phyloP scores from a whole-genome alignment of 2,797 vertebrate species.

The Myotis vivesi region DNA sequence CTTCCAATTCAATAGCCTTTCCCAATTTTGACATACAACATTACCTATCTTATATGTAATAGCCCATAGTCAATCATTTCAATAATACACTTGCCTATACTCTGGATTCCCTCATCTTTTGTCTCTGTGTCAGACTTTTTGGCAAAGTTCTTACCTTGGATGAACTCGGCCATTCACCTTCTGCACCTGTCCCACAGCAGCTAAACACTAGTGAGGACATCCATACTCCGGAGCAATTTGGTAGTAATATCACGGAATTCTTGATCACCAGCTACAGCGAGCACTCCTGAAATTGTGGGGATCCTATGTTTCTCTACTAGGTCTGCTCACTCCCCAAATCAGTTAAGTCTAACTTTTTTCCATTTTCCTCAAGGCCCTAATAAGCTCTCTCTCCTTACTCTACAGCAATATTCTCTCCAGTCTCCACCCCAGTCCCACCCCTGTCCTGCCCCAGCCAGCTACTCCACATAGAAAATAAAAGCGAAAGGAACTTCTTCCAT shows the following conservation, averaged over 20 bases:
- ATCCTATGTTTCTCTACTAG: background rate
- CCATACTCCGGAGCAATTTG: background rate
- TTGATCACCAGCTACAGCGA: background rate
- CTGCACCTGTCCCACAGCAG: background rate
- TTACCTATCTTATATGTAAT: background rate
- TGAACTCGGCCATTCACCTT: background rate
- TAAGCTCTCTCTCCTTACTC: background rate
- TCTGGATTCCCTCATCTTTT: background rate
- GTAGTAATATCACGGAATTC: background rate
- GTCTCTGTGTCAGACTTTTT: background rate
- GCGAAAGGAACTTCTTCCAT: background rate
- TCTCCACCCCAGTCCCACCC: background rate
- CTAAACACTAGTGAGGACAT: too few relatives aligned
- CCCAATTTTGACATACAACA: background rate
- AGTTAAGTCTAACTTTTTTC: background rate
- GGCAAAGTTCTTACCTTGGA: background rate
- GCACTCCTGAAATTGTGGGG: background rate
- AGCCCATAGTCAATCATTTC: background rate
- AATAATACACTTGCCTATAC: background rate
- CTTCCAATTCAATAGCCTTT: background rate
- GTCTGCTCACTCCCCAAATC: background rate
- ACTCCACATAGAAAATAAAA: background rate
- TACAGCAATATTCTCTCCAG: background rate
- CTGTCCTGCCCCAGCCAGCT: background rate
- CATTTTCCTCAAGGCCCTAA: background rate